Evolutionary conservation across 2,888 invertebrate species (phyloP).

Genomic region (Spilarctia lutea): DNA sequence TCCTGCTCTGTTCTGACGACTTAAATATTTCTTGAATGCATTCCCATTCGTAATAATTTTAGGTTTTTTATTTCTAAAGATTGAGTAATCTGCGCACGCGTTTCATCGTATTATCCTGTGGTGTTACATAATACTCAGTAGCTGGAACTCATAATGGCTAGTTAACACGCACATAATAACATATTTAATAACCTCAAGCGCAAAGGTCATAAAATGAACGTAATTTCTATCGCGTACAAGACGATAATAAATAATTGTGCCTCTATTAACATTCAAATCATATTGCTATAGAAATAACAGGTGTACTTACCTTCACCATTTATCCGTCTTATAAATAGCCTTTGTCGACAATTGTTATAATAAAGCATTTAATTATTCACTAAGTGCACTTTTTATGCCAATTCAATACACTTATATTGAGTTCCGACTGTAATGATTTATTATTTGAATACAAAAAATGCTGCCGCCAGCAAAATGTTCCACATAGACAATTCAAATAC

Average conservation of each 20-base stretch:
- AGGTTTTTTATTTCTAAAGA: not conserved
- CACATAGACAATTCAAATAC: not conserved
- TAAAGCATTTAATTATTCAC: conserved; percentile 9
- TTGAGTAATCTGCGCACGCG: not conserved
- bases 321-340: not conserved
- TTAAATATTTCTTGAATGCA: not conserved
- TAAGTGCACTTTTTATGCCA: conserved; percentile 15
- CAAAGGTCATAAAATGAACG: conserved; percentile 52
- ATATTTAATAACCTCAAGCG: conserved; percentile 25
- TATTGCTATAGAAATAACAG: conserved; percentile 11
- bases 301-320: not conserved
- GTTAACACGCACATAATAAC: conserved; percentile 15
- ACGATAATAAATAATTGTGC: conserved; percentile 53
- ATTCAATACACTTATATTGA: not conserved
- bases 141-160: not conserved
- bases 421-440: conserved; percentile 16
- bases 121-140: conserved; percentile 1
- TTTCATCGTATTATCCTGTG: not conserved
- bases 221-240: conserved; percentile 48
- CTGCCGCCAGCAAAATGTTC: conserved; percentile 11
- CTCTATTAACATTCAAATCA: conserved; percentile 56
- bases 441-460: conserved; percentile 9
- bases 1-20: not conserved
- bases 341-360: conserved; percentile 15
- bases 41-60: not conserved